Evolutionary conservation across 2,113 vertebrate species (phyloP).

Genomic region (Sapajus apella): DNA sequence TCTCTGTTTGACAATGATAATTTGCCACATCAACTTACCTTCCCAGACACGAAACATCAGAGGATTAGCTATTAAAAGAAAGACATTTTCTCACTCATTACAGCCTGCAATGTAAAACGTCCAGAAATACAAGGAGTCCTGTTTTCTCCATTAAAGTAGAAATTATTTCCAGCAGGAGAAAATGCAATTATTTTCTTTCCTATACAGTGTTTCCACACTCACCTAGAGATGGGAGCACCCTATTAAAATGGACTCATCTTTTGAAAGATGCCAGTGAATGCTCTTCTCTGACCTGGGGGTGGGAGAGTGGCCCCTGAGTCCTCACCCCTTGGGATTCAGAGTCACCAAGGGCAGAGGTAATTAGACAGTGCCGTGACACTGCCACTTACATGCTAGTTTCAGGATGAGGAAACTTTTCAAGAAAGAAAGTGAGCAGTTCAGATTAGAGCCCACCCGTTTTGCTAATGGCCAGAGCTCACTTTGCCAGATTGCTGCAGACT

Average conservation of each 20-base stretch:
- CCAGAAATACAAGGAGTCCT: slow-evolving; percentile 51
- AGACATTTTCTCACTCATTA: slow-evolving; percentile 72
- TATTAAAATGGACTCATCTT: slow-evolving; percentile 43
- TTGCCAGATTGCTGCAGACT: background rate
- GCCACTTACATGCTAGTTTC: background rate
- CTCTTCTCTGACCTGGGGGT: background rate
- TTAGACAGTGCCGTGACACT: background rate
- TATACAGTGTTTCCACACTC: slow-evolving; percentile 42
- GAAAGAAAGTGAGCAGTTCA: background rate
- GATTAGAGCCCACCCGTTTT: background rate
- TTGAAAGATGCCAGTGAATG: background rate
- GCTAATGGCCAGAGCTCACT: background rate
- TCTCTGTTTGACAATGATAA: background rate
- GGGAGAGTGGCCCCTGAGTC: background rate
- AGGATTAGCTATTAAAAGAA: slow-evolving; percentile 71
- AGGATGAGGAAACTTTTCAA: background rate
- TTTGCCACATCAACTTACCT: slow-evolving; percentile 54
- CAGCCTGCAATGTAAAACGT: slow-evolving; percentile 40
- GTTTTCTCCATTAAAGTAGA: slow-evolving; percentile 58
- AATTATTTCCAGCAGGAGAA: slow-evolving; percentile 29
- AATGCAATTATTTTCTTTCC: slow-evolving; percentile 68
- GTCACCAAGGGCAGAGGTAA: slow-evolving; percentile 42
- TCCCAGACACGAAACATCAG: slow-evolving; percentile 47
- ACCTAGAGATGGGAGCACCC: slow-evolving; percentile 25
- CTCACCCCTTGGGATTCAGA: background rate